These are phyloP conservation scores for Isurus oxyrinchus DNA, from an alignment of 2,113 vertebrate genomes.

Conservation along the genomic window DNA sequence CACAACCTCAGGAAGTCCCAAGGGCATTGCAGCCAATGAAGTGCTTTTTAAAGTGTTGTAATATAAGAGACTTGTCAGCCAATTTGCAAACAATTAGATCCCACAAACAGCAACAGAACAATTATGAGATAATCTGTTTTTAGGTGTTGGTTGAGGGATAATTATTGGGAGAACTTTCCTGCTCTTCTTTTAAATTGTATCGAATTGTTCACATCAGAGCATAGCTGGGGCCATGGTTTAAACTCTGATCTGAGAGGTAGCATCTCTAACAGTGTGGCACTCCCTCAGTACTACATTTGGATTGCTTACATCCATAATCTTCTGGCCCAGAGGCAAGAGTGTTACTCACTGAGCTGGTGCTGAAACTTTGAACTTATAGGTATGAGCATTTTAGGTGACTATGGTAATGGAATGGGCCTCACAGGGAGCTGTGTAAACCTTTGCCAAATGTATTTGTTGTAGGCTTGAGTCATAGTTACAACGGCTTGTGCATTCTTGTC, in stretches of 20 bases:
- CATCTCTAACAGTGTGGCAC: not conserved
- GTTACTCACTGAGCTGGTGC: not conserved
- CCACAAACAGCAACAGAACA: not conserved
- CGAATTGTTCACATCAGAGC: not conserved
- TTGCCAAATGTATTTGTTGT: not conserved
- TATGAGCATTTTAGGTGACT: not conserved
- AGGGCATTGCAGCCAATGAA: no score
- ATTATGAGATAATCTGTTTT: not conserved
- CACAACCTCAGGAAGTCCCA: not conserved
- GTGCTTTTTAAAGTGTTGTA: not conserved
- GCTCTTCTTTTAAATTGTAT: not conserved
- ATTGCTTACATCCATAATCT: not conserved
- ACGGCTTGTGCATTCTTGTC: not conserved
- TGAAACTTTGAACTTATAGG: not conserved
- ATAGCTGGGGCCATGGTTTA: not conserved
- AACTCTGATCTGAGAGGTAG: not conserved
- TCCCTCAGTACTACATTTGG: not conserved
- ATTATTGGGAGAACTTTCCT: not conserved
- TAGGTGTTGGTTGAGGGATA: not conserved
- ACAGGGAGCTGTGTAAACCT: not conserved
- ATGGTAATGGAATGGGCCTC: not conserved
- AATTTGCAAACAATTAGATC: not conserved
- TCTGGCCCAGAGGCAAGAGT: not conserved
- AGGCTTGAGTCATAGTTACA: not conserved
- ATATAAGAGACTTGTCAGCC: not conserved